A percentile compares a stretch with the other conserved stretches of the same genome.
These are phyloP conservation scores for Drosophila leontia DNA, from an alignment of 1,140 invertebrate species.

Conservation along the genomic window DNA sequence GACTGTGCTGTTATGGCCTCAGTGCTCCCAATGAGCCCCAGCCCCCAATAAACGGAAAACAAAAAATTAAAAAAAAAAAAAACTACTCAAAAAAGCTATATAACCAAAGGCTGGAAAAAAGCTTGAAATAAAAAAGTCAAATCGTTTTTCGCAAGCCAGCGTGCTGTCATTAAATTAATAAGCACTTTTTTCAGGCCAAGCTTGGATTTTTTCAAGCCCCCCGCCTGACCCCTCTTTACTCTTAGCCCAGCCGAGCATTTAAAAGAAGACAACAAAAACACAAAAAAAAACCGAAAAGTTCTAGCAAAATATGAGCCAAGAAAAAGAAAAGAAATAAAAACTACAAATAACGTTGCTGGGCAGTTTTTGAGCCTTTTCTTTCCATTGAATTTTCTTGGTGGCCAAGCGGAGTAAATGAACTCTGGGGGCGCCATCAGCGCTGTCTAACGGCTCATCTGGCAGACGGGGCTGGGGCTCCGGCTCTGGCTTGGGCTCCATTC, in stretches of 20 bases:
- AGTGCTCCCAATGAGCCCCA: conserved; percentile 65
- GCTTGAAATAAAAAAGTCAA: conserved; percentile 45
- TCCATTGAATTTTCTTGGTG: conserved; percentile 61
- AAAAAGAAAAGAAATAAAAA: conserved; percentile 51
- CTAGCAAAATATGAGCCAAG: conserved; percentile 61
- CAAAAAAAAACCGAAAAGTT: conserved; percentile 48
- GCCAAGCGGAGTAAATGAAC: conserved; percentile 72
- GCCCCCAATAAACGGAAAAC: conserved; percentile 51
- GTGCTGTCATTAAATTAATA: conserved; percentile 85
- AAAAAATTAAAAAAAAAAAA: not conserved
- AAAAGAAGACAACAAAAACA: conserved; percentile 8
- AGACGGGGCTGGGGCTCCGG: not conserved
- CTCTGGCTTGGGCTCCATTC: not conserved
- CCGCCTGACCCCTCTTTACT: conserved; percentile 2
- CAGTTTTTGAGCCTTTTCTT: conserved; percentile 37
- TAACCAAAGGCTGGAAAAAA: conserved; percentile 47
- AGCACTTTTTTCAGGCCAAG: conserved; percentile 80
- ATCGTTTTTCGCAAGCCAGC: conserved; percentile 82
- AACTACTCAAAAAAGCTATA: conserved; percentile 36
- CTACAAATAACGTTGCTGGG: conserved; percentile 56
- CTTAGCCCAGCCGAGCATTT: conserved; percentile 54
- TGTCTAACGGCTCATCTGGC: conserved; percentile 71
- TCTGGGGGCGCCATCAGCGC: conserved; percentile 49
- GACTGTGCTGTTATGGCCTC: conserved; percentile 61
- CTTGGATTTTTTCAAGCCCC: conserved; percentile 71